These are phyloP conservation scores for Octonoba sinensis DNA, from an alignment of 2,888 invertebrate species.

Conservation along the genomic window DNA sequence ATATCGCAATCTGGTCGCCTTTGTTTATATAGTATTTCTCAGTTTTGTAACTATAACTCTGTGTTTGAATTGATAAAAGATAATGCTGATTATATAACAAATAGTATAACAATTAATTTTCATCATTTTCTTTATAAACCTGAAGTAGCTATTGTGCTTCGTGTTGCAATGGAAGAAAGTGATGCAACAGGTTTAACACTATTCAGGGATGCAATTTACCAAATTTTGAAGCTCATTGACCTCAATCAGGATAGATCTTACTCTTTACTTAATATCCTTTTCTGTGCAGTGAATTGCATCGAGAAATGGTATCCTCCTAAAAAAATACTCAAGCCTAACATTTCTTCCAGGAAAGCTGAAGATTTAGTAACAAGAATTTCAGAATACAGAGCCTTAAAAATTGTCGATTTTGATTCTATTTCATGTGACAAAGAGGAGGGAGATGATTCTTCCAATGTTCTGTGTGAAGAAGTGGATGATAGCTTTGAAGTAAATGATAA, in stretches of 20 bases:
- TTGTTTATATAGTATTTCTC: constrained; percentile 28
- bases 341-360: neutral
- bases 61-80: constrained; percentile 31
- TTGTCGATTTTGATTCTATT: neutral
- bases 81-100: constrained; percentile 54
- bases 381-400: neutral
- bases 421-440: neutral
- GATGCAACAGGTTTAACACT: constrained; percentile 26
- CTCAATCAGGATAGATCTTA: constrained; percentile 42
- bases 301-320: constrained; percentile 40
- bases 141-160: constrained; percentile 43
- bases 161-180: constrained; percentile 33
- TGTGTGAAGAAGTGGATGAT: neutral
- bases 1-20: constrained; percentile 34
- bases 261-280: constrained; percentile 22
- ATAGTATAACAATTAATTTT: constrained; percentile 32
- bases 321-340: neutral
- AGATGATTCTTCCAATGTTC: neutral
- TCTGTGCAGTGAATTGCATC: constrained; percentile 9
- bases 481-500: neutral
- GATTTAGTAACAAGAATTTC: neutral
- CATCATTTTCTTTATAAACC: constrained; percentile 39
- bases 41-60: constrained; percentile 30
- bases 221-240: constrained; percentile 30
- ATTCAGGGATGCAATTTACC: constrained; percentile 25